Evolutionary conservation across 2,113 vertebrate species (phyloP).

Genomic region (Hydropotes inermis): DNA sequence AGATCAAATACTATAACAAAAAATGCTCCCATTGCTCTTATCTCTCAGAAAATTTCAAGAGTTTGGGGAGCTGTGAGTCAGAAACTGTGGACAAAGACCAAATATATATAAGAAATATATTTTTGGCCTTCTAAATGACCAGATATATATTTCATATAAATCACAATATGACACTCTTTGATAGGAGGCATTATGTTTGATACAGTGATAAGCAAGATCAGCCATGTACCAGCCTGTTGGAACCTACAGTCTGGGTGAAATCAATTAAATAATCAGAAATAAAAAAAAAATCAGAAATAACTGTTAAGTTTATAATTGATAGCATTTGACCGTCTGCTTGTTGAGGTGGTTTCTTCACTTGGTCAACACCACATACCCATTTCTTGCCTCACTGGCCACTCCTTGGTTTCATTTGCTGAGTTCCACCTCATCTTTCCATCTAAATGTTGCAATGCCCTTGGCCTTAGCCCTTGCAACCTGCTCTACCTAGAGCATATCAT

Average conservation of each 20-base stretch:
- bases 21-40: not conserved
- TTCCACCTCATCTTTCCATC: not conserved
- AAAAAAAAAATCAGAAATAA: not conserved
- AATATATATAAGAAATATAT: not conserved
- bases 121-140: not conserved
- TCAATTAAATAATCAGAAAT: slow-evolving; percentile 1
- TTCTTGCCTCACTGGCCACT: not conserved
- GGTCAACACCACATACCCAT: not conserved
- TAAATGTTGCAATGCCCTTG: not conserved
- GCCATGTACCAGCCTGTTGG: not conserved
- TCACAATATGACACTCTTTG: not conserved
- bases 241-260: not conserved
- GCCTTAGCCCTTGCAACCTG: not conserved
- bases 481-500: not conserved
- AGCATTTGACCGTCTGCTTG: not conserved
- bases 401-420: not conserved
- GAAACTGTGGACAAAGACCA: not conserved
- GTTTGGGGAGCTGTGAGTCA: not conserved
- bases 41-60: not conserved
- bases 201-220: not conserved
- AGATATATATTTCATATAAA: not conserved
- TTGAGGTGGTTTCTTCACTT: not conserved
- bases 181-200: not conserved
- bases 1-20: not conserved
- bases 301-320: not conserved